Conservation (phyloP, 1,140 invertebrate species). For the Pogonus chalceus region DNA sequence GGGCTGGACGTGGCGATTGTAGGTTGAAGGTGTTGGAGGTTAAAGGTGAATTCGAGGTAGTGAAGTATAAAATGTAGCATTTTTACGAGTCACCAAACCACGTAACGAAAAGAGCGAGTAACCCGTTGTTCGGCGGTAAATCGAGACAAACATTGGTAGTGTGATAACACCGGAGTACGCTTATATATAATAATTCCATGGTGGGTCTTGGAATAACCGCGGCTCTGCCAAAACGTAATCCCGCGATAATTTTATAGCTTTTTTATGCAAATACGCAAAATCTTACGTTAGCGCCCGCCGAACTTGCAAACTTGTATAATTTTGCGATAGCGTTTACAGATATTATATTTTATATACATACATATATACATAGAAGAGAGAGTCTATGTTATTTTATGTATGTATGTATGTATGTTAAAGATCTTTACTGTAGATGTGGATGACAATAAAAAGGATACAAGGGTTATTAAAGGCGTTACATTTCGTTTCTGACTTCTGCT, state of each 20-base stretch:
- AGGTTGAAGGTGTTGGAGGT: too few species aligned
- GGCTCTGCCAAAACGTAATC: slow-evolving; percentile 22
- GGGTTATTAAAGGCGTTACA: background rate
- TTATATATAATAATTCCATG: background rate
- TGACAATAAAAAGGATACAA: background rate
- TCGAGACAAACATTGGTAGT: background rate
- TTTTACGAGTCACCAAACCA: too few species aligned
- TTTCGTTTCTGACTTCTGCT: background rate
- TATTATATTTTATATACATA: background rate
- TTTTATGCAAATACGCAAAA: slow-evolving; percentile 32
- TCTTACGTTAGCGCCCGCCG: slow-evolving; percentile 23
- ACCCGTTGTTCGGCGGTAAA: too few species aligned
- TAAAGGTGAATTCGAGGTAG: too few species aligned
- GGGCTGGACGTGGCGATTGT: too few species aligned
- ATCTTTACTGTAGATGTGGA: too few species aligned
- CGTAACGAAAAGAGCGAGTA: too few species aligned
- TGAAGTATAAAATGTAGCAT: too few species aligned
- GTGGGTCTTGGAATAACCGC: slow-evolving; percentile 5
- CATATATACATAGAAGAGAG: too few species aligned
- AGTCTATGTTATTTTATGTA: too few species aligned
- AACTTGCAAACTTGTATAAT: slow-evolving; percentile 6
- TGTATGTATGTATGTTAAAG: too few species aligned
- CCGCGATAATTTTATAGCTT: slow-evolving; percentile 33
- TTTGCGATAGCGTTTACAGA: slow-evolving; percentile 1
- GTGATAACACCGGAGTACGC: background rate